A percentile compares a stretch with the other conserved stretches of the same genome.
Conservation (phyloP, 2,888 invertebrate genomes). For the Andrena minutula region DNA sequence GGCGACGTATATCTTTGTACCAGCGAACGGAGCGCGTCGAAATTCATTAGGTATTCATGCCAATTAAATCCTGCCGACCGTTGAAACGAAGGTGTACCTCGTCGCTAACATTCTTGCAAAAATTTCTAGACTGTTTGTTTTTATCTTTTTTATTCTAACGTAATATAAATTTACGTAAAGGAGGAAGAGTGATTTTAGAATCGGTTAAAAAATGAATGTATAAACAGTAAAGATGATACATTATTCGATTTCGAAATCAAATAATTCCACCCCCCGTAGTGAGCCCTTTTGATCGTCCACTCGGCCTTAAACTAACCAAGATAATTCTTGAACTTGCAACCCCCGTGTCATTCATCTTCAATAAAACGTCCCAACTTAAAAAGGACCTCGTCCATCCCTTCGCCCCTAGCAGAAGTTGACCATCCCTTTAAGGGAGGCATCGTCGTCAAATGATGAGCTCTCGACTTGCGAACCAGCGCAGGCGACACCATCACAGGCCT, state of each 20-base stretch:
- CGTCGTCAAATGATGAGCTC: constrained; percentile 38
- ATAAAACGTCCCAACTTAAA: constrained; percentile 57
- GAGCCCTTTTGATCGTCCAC: constrained; percentile 47
- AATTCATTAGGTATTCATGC: constrained; percentile 78
- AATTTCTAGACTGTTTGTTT: not conserved
- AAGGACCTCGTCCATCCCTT: constrained; percentile 33
- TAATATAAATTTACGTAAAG: not conserved
- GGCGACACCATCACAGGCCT: constrained; percentile 29
- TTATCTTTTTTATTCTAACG: not conserved
- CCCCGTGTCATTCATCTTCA: constrained; percentile 26
- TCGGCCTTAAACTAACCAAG: constrained; percentile 56
- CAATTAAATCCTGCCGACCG: constrained; percentile 75
- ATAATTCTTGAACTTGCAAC: constrained; percentile 52
- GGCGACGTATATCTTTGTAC: constrained; percentile 39
- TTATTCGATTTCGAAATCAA: constrained; percentile 52
- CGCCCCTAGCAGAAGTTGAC: constrained; percentile 50
- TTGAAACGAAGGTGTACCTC: constrained; percentile 29
- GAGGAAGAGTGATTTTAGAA: not conserved
- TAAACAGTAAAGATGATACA: constrained; percentile 35
- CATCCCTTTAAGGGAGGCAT: constrained; percentile 45
- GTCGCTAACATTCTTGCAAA: constrained; percentile 1
- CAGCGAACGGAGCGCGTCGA: constrained; percentile 47
- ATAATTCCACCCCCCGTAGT: constrained; percentile 38
- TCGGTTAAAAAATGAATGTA: constrained; percentile 9
- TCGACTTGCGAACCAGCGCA: constrained; percentile 35